Conservation (phyloP, 2,888 invertebrate species). For the Deroplatys truncata region DNA sequence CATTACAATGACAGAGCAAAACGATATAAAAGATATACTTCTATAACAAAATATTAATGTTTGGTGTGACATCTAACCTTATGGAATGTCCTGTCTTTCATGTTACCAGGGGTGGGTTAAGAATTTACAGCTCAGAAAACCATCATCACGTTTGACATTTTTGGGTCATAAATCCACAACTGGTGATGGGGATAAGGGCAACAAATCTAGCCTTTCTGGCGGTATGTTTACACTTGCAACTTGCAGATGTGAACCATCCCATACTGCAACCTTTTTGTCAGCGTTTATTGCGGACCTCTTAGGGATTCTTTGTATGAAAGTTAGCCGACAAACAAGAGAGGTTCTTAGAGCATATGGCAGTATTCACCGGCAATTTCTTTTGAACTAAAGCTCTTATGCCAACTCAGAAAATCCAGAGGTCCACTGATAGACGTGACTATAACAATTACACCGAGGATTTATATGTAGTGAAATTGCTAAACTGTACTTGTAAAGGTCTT, state of each 20-base stretch:
- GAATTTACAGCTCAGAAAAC: neutral
- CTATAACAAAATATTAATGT: too few relatives aligned
- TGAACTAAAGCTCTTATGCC: neutral
- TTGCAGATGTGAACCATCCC: neutral
- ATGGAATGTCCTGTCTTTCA: too few relatives aligned
- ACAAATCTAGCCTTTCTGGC: too few relatives aligned
- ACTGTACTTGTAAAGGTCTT: too few relatives aligned
- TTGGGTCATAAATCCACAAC: neutral
- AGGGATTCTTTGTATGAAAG: neutral
- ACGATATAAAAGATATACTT: too few relatives aligned
- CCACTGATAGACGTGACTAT: too few relatives aligned
- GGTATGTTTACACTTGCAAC: neutral
- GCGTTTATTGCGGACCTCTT: neutral
- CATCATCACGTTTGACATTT: neutral
- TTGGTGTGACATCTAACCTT: too few relatives aligned
- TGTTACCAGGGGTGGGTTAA: neutral
- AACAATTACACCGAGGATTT: too few relatives aligned
- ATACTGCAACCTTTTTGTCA: neutral
- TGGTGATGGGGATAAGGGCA: neutral
- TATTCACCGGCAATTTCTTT: neutral
- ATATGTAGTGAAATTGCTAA: too few relatives aligned
- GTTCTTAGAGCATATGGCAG: neutral
- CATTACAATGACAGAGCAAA: too few relatives aligned
- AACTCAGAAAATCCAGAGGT: too few relatives aligned
- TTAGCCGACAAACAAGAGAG: neutral